Conservation (phyloP, 2,113 vertebrate genomes). For the Peucedramus taeniatus region DNA sequence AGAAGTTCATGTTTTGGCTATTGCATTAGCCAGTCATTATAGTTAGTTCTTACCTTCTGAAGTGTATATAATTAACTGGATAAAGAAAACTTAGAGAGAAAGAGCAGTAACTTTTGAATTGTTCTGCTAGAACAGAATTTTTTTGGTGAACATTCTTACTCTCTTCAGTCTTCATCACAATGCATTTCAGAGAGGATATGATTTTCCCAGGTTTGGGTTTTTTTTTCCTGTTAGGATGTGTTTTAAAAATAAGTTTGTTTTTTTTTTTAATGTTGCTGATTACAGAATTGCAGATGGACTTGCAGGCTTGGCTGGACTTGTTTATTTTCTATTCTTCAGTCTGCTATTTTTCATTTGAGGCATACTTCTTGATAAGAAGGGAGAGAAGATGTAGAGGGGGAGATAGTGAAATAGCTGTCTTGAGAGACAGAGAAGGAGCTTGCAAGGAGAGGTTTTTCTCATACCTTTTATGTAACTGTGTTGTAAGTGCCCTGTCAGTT, state of each 20-base stretch:
- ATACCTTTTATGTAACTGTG: neutral
- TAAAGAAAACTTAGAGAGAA: neutral
- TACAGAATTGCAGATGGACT: neutral
- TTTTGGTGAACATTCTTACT: neutral
- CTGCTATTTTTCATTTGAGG: neutral
- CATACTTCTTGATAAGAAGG: neutral
- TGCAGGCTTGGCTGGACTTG: neutral
- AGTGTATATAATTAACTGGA: neutral
- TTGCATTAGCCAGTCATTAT: neutral
- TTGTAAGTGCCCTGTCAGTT: neutral
- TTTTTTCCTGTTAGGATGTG: neutral
- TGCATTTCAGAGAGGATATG: neutral
- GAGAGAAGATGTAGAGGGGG: neutral
- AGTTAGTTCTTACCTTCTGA: neutral
- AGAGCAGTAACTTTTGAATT: neutral
- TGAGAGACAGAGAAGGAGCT: neutral
- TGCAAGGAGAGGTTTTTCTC: neutral
- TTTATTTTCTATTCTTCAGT: neutral
- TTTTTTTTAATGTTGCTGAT: neutral
- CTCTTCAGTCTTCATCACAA: neutral
- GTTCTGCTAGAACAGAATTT: neutral
- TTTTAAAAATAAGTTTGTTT: neutral
- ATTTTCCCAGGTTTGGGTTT: rapidly evolving
- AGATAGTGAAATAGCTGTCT: neutral
- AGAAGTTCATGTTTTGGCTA: neutral